Evolutionary conservation across 2,113 vertebrate genomes (phyloP).

Genomic region (Ophiodon elongatus): DNA sequence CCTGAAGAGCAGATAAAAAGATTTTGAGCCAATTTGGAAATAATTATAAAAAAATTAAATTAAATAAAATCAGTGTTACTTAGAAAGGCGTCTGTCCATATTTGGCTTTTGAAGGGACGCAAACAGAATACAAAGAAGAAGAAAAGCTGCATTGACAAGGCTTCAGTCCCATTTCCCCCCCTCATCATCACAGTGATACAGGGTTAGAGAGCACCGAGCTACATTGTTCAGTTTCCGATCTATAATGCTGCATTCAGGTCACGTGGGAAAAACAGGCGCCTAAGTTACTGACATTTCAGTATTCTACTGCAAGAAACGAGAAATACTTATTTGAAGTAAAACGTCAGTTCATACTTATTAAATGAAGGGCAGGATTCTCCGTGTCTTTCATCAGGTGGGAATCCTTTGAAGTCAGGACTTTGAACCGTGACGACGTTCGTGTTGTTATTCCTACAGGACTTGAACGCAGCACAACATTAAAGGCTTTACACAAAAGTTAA

Average conservation of each 20-base stretch:
- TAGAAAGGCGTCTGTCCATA: conserved; percentile 11
- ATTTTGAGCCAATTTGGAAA: conserved; percentile 16
- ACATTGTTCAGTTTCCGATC: conserved; percentile 50
- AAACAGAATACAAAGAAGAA: conserved; percentile 32
- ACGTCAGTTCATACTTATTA: background rate
- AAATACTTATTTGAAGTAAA: background rate
- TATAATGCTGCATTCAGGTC: conserved; percentile 48
- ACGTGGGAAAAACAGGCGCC: background rate
- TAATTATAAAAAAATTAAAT: background rate
- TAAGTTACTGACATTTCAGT: background rate
- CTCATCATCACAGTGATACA: conserved; percentile 62
- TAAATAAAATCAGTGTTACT: background rate
- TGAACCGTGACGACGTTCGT: background rate
- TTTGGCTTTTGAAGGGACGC: conserved; percentile 45
- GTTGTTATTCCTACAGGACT: conserved; percentile 9
- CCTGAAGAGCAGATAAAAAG: conserved; percentile 15
- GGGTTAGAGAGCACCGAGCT: conserved; percentile 52
- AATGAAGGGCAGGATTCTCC: background rate
- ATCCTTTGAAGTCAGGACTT: conserved; percentile 8
- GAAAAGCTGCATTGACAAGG: conserved; percentile 59
- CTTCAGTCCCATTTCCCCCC: conserved; percentile 50
- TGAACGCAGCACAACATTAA: conserved; percentile 55
- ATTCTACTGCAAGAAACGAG: background rate
- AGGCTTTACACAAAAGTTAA: conserved; percentile 28
- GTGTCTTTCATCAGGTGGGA: background rate